Evolutionary conservation across 2,797 vertebrate genomes (phyloP).

Genomic region (Muscicapa comitata): DNA sequence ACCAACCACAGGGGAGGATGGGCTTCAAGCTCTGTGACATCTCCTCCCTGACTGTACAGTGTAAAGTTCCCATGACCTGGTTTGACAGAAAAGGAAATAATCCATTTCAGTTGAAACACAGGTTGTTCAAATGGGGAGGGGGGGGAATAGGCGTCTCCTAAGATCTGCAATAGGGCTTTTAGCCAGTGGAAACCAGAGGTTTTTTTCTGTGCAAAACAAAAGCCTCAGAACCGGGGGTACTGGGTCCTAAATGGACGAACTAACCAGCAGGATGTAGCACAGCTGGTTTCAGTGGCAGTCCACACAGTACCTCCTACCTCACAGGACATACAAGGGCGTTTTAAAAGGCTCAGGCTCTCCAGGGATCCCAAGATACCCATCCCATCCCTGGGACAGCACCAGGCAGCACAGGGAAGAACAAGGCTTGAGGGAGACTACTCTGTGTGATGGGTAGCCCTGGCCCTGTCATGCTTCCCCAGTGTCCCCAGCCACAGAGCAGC

Average conservation of each 20-base stretch:
- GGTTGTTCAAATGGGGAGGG: neutral
- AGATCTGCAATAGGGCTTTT: neutral
- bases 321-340: rapidly evolving
- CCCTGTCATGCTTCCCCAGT: rapidly evolving
- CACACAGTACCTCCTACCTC: neutral
- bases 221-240: neutral
- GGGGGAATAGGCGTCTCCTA: neutral
- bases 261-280: neutral
- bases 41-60: neutral
- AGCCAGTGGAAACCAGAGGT: neutral
- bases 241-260: neutral
- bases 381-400: rapidly evolving
- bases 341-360: neutral
- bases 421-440: neutral
- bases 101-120: neutral
- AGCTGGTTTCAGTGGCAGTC: neutral
- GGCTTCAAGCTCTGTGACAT: neutral
- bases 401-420: neutral
- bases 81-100: neutral
- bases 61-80: neutral
- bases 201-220: neutral
- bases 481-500: neutral
- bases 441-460: neutral
- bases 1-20: neutral
- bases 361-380: neutral